A percentile compares a stretch with the other conserved stretches of the same genome.
phyloP scores from a whole-genome alignment of 2,113 vertebrate genomes.

The Zosterops hypoxanthus region DNA sequence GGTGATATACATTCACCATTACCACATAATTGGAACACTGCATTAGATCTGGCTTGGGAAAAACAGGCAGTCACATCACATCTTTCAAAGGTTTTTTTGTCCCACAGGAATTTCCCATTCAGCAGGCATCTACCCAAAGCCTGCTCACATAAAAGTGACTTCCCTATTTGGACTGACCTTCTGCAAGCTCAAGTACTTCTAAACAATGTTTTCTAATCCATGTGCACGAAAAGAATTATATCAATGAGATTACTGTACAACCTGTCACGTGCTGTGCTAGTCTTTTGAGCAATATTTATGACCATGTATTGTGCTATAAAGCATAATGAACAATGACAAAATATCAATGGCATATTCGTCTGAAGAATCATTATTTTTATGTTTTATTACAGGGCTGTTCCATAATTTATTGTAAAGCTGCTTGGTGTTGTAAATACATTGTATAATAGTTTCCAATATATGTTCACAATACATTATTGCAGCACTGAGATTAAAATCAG shows the following conservation, averaged over 20 bases:
- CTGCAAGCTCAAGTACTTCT: neutral
- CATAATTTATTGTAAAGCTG: neutral
- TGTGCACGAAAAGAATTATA: neutral
- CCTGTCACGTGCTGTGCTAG: neutral
- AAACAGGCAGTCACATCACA: neutral
- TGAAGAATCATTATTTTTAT: neutral
- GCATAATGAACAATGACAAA: constrained; percentile 3
- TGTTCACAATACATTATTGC: neutral
- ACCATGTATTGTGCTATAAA: neutral
- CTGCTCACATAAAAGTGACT: neutral
- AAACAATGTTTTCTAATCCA: neutral
- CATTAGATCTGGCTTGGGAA: neutral
- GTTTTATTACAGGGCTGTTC: neutral
- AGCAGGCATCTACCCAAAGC: neutral
- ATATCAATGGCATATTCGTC: neutral
- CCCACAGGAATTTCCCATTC: neutral
- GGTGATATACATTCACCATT: neutral
- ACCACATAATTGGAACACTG: neutral
- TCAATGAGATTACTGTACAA: neutral
- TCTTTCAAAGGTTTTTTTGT: neutral
- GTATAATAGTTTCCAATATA: neutral
- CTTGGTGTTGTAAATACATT: neutral
- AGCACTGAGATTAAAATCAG: neutral
- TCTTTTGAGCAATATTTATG: neutral
- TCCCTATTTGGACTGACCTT: neutral